Base-by-base conservation (phyloP, 2,113 vertebrate species). In the Tupaia chinensis region DNA sequence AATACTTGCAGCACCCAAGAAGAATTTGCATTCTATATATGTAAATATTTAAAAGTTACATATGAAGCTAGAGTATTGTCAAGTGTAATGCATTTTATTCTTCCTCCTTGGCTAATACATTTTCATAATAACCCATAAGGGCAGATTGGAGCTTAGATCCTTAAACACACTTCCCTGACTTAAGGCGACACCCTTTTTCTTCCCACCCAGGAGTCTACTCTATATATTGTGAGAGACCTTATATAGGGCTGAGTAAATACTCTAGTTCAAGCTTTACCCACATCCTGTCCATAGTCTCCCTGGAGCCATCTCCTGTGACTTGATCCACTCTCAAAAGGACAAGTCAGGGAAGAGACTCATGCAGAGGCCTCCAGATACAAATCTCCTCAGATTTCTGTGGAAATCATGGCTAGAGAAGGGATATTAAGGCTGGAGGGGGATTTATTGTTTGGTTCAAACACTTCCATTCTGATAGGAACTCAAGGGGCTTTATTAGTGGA, bases 31-130 rank as follows among this genome's bases (percentile, higher is more conserved):
- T 61, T 82, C 66, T 29, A 19, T 54, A 32, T 83, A 23, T 86
- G 61, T 76, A 44, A 32, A 70, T 79, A 56, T 60, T 53, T 89
- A 79, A 89, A 32, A 32, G 16, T 69, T 89, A 54, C 19, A 72
- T 17, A 54, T 83, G 19, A 90, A 84, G 15, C 7, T 58, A 66
- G 20, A 76, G 23, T 87, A 25, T n/a, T 89, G 29, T 77, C 73
- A 76, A 93, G 79, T 91, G 16, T n/a, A 68, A 86, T 53, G n/a
- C 1, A 80, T 80, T 80, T 29, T 65, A 1, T 70, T 90, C 11
- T 90, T 9, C n/a, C 9, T 80, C 16, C n/a, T 92, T 90, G 44
- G n/a, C 5, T 44, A 87, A 60, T 72, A 13, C 15, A 79, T 58
- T 4, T 87, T 90, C 29, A 56, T 93, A 61, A 63, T 82, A 73